Evolutionary conservation across 2,797 vertebrate species (phyloP).

Genomic region (Squalus acanthias): DNA sequence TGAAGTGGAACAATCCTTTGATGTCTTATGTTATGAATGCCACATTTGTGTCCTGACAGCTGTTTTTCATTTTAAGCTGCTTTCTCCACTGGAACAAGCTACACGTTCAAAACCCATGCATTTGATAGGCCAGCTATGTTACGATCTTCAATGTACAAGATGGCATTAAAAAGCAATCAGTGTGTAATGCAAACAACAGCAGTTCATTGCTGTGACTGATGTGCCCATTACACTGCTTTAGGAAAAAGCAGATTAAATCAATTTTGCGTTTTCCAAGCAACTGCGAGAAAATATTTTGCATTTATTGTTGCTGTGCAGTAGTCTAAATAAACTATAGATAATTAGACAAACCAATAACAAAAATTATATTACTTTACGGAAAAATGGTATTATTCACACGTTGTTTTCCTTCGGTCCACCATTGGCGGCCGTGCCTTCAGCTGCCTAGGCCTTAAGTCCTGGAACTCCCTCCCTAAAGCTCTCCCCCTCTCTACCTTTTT

Average conservation of each 20-base stretch:
- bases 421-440: too few species aligned
- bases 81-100: not conserved
- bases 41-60: not conserved
- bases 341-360: not conserved
- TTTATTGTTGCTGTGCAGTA: not conserved
- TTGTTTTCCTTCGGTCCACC: too few species aligned
- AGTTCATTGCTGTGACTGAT: conserved; percentile 11
- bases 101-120: not conserved
- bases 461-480: too few species aligned
- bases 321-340: not conserved
- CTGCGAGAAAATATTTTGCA: not conserved
- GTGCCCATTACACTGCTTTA: not conserved
- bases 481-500: too few species aligned
- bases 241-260: not conserved
- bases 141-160: not conserved
- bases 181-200: not conserved
- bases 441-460: too few species aligned
- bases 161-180: conserved; percentile 1
- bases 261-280: not conserved
- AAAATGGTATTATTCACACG: not conserved
- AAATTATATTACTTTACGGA: not conserved
- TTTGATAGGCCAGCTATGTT: not conserved
- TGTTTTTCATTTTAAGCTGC: not conserved
- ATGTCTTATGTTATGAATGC: not conserved
- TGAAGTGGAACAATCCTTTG: not conserved